Evolutionary conservation across 1,140 invertebrate species (phyloP).

Genomic region (Conus ventricosus): DNA sequence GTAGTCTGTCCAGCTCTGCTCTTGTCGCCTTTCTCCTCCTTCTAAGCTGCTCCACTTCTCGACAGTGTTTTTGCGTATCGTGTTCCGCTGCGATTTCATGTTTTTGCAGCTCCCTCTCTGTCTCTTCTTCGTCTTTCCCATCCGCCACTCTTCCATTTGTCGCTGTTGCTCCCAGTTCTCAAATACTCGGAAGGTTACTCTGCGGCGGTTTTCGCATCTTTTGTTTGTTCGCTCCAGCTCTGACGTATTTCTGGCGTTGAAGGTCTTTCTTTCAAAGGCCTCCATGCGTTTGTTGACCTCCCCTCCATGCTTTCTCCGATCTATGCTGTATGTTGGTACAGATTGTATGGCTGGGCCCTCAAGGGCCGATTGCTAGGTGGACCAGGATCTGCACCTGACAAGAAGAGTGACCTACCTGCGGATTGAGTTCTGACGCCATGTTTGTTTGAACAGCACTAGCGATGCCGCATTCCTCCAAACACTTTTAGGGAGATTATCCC

Average conservation of each 20-base stretch:
- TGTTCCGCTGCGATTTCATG: no score
- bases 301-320: constrained; percentile 23
- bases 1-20: not conserved
- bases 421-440: not conserved
- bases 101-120: not conserved
- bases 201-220: not conserved
- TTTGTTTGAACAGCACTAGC: constrained; percentile 25
- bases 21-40: not conserved
- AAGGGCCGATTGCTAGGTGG: not conserved
- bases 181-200: not conserved
- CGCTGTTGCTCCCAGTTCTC: not conserved
- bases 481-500: not conserved
- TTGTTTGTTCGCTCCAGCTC: not conserved
- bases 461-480: not conserved
- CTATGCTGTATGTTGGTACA: constrained; percentile 30
- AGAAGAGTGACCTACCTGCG: not conserved
- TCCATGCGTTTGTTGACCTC: constrained; percentile 15
- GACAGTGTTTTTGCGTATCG: not conserved
- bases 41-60: not conserved
- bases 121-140: not conserved
- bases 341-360: not conserved
- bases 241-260: constrained; percentile 6
- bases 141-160: not conserved
- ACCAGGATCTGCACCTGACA: not conserved
- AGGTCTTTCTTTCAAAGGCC: constrained; percentile 12